Evolutionary conservation across 2,113 vertebrate genomes (phyloP).

Genomic region (Taurulus bubalis): DNA sequence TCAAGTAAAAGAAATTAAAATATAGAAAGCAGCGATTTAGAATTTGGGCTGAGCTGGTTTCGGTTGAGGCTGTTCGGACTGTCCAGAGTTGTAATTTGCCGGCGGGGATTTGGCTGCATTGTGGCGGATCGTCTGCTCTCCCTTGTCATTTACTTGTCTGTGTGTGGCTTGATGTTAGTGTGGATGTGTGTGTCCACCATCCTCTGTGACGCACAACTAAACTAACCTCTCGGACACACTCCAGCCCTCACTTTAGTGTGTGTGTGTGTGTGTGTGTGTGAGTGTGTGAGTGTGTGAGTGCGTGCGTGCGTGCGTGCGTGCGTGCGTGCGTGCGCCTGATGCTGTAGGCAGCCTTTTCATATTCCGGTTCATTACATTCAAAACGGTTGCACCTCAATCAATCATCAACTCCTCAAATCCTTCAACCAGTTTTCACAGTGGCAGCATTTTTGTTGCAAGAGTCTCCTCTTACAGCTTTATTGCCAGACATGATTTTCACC

Average conservation of each 20-base stretch:
- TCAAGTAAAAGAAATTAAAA: conserved; percentile 32
- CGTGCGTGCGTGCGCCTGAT: conserved; percentile 12
- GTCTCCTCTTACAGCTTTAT: conserved; percentile 15
- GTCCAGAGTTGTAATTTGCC: conserved; percentile 72
- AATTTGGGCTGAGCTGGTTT: conserved; percentile 47
- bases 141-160: conserved; percentile 80
- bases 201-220: conserved; percentile 60
- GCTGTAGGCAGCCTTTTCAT: conserved; percentile 22
- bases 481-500: conserved; percentile 42
- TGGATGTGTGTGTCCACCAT: conserved; percentile 59
- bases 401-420: conserved; percentile 31
- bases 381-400: conserved; percentile 1
- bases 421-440: conserved; percentile 1
- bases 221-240: conserved; percentile 42
- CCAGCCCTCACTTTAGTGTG: conserved; percentile 35
- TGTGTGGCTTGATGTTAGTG: conserved; percentile 64
- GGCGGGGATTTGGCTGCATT: conserved; percentile 54
- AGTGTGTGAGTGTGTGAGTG: conserved; percentile 14
- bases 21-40: conserved; percentile 15
- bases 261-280: conserved; percentile 18
- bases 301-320: too few species aligned
- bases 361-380: conserved; percentile 25
- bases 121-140: conserved; percentile 59
- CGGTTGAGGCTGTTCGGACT: conserved; percentile 44
- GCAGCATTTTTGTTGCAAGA: conserved; percentile 5